Base-by-base conservation (phyloP, 2,797 vertebrate species). In the Sorex maritimensis region DNA sequence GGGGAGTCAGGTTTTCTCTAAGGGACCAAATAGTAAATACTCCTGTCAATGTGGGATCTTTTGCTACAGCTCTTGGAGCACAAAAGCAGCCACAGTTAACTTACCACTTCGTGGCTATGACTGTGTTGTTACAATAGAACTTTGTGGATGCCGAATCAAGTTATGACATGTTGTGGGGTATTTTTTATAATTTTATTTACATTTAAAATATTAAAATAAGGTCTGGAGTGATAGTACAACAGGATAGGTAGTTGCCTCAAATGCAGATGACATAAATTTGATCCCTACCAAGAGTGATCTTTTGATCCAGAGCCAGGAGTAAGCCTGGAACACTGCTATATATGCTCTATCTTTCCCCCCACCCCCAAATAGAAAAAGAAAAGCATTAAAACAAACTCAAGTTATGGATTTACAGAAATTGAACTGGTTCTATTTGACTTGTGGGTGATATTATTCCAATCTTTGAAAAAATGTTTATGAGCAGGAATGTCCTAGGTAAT, bases 11-110 rank as follows among this genome's bases (percentile, higher is more conserved):
- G 34, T 86, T 67, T 86, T 63, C 63, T 44, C 10, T 74, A 17
- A 91, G 72, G 38, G 52, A 81, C 38, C 65, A 81, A 34, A 41
- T 17, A 17, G 44, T 81, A 92, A 83, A 55, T 77, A 34, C 41
- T 85, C 49, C 30, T 73, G 63, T 21, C 17, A 52, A 49, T 5
- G 26, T 89, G 30, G 61, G 52, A 34, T 4, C 5, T 26, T 46
- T 63, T 94, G 10, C 72, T 21, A 10, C n/a, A 30, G 2, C 4
- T 44, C 5, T 69, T 46, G 38, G 0, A 19, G 52, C 12, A 4
- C 46, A 23, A 26, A 85, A 81, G 24, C 17, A 61, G 46, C 81
- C 24, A 10, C 6, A 4, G 73, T 4, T 41, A 12, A 26, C 46
- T 71, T 1, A 1, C 73, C 73, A 17, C 28, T 38, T 49, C 68